Base-by-base conservation (phyloP, 2,888 invertebrate species). In the Cryptophagus acutangulus region DNA sequence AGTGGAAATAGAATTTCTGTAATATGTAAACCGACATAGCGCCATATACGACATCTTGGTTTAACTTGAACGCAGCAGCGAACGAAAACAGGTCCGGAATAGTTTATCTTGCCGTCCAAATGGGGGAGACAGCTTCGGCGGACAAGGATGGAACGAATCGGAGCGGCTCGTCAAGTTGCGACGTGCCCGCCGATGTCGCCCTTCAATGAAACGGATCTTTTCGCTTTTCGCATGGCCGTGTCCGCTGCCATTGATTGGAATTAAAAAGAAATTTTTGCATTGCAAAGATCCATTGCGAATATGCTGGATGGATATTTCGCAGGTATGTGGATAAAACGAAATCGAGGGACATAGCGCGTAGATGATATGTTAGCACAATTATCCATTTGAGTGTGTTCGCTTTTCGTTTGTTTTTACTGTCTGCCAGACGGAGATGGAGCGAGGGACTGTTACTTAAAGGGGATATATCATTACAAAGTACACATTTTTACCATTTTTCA, bases 41-140 rank as follows among this genome's bases (percentile, higher is more conserved):
- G 58, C 58, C 57, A 62, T 59, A 56, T 58, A 59, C 61, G 67
- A 67, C 67, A 67, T 67, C 65, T 67, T 67, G 66, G 65, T 64
- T 61, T 57, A 60, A 62, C 62, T 65, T 65, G 61, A 55, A 55
- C 52, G 60, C 70, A 48, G 57, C 56, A 48, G 57, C 56, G 43
- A 61, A 63, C 64, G 62, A 65, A 65, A 68, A 67, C 67, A 46
- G 75, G 73, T 69, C 73, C 74, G 40, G 74, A 67, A 58, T 56
- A 60, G 62, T 66, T 66, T 40, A 71, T 67, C 39, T 59, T 73
- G 49, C 20, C 66, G 65, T 41, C 61, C 59, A 9, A 43, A 31
- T 69, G 69, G 56, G 71, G 65, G 31, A 62, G 59, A 49, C 57
- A n/a, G 63, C 67, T 39, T 45, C 42, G 67, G 49, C 69, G 51